Evolutionary conservation across 2,888 invertebrate genomes (phyloP).

Genomic region (Noctua pronuba): DNA sequence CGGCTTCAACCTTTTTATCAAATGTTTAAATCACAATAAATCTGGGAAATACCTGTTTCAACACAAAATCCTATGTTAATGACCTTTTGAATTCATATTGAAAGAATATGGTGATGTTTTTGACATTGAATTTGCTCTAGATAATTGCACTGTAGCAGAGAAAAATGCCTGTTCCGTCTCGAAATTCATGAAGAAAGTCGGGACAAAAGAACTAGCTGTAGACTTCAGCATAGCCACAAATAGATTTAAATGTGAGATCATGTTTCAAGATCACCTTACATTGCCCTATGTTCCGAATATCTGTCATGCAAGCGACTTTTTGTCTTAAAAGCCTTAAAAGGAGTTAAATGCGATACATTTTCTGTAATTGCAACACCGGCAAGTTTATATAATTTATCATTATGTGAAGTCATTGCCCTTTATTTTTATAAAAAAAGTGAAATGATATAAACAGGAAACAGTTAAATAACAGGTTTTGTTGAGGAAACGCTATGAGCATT

Average conservation of each 20-base stretch:
- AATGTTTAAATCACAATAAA: too few species aligned
- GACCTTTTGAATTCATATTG: too few species aligned
- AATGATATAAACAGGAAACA: slow-evolving; percentile 60
- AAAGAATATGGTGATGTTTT: background rate
- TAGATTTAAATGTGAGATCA: background rate
- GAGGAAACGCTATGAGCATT: slow-evolving; percentile 56
- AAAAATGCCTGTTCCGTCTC: background rate
- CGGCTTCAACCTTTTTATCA: background rate
- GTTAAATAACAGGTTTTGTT: slow-evolving; percentile 59
- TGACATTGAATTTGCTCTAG: background rate
- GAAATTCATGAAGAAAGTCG: background rate
- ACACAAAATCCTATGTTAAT: too few species aligned
- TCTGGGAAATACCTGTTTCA: background rate
- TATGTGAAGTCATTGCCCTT: slow-evolving; percentile 53
- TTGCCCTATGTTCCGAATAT: background rate
- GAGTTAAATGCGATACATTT: slow-evolving; percentile 29
- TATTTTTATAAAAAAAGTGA: slow-evolving; percentile 43
- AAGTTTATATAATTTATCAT: slow-evolving; percentile 55
- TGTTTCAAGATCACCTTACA: background rate
- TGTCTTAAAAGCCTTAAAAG: slow-evolving; percentile 4
- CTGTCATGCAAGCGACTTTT: background rate
- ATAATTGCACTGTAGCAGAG: too few species aligned
- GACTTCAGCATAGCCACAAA: background rate
- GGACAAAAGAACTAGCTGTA: background rate
- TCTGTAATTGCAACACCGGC: slow-evolving; percentile 28